A percentile compares a stretch with the other conserved stretches of the same genome.
These are phyloP conservation scores for Coecobrya sp. DNA, from an alignment of 2,888 invertebrate genomes.

Conservation along the genomic window DNA sequence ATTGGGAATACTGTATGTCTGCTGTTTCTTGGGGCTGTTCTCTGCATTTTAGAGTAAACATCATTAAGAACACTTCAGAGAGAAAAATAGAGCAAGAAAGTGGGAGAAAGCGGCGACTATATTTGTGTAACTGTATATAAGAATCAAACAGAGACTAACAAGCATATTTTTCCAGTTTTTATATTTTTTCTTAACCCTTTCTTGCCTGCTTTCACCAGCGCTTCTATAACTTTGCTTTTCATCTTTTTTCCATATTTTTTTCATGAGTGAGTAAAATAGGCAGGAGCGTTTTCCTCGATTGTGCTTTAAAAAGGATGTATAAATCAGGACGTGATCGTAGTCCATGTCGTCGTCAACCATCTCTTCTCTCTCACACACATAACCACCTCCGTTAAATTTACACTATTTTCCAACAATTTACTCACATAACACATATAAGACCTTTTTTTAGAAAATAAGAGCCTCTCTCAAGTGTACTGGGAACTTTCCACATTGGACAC, in stretches of 20 bases:
- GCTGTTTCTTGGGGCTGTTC: background rate
- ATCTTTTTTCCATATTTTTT: constrained; percentile 6
- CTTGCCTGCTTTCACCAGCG: background rate
- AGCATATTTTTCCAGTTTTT: constrained; percentile 1
- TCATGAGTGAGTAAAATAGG: background rate
- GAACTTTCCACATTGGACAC: background rate
- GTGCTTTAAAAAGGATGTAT: background rate
- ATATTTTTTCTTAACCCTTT: background rate
- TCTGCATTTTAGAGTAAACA: constrained; percentile 57
- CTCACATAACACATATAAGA: background rate
- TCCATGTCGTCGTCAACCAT: background rate
- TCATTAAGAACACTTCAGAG: constrained; percentile 68
- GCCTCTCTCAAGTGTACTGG: background rate
- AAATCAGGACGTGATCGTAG: constrained; percentile 26
- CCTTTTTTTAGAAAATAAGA: background rate
- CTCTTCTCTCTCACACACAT: background rate
- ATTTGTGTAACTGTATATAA: background rate
- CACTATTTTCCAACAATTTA: constrained; percentile 24
- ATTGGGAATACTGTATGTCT: background rate
- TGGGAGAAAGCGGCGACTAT: background rate
- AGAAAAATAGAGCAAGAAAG: constrained; percentile 26
- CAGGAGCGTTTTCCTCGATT: background rate
- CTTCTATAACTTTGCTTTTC: background rate
- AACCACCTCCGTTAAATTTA: background rate
- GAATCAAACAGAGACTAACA: constrained; percentile 28